Conservation (phyloP, 64 coral and sea anemone species). For the Actinia equina region DNA sequence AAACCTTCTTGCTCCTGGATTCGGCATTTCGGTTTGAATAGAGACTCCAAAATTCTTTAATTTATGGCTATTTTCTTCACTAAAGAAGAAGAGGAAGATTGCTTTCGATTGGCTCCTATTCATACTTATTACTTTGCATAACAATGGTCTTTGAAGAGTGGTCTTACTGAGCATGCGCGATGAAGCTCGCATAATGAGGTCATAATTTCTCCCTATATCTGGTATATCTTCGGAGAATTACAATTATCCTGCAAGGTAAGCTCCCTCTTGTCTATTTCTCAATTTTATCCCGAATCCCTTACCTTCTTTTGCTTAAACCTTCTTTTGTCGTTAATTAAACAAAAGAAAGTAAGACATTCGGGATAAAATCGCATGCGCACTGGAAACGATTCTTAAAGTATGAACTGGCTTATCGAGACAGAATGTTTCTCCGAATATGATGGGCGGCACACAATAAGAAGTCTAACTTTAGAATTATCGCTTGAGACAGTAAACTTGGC, state of each 20-base stretch:
- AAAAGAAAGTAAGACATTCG: too few species aligned
- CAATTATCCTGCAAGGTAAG: conserved; percentile 23
- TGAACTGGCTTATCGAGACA: too few species aligned
- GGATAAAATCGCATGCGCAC: too few species aligned
- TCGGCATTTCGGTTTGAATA: not conserved
- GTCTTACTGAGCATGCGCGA: not conserved
- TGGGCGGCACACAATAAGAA: too few species aligned
- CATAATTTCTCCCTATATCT: conserved; percentile 9
- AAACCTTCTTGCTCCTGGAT: not conserved
- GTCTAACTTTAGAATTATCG: too few species aligned
- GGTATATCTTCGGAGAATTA: conserved; percentile 4
- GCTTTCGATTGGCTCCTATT: conserved; percentile 1
- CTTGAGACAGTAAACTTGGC: too few species aligned
- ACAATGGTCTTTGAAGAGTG: not conserved
- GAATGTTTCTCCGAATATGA: too few species aligned
- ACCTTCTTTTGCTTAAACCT: too few species aligned
- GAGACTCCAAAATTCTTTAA: not conserved
- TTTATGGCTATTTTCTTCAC: not conserved
- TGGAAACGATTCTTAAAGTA: too few species aligned
- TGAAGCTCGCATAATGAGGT: not conserved
- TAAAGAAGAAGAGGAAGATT: conserved; percentile 10
- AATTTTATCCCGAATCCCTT: too few species aligned
- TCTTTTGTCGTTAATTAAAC: too few species aligned
- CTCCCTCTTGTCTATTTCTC: not conserved
- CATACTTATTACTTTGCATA: not conserved